Evolutionary conservation across 2,797 vertebrate species (phyloP).

Genomic region (Rhinophrynus dorsalis): DNA sequence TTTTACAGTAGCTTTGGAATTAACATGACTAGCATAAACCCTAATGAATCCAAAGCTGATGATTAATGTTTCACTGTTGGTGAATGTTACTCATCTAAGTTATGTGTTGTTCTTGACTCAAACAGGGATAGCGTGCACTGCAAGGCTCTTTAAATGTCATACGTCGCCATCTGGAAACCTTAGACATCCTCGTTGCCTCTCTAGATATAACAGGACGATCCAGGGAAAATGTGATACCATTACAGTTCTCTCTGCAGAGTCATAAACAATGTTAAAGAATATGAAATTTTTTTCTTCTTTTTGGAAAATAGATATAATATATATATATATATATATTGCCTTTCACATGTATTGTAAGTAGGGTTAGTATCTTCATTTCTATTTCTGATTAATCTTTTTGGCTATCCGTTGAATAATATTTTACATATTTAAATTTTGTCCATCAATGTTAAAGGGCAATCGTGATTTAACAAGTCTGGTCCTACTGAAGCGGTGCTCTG

Average conservation of each 20-base stretch:
- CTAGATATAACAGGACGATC: neutral
- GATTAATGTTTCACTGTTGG: conserved; percentile 5
- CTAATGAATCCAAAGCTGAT: no score
- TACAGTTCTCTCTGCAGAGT: neutral
- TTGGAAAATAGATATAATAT: no score
- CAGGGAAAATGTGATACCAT: conserved; percentile 8
- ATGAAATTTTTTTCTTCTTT: neutral
- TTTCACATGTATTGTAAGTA: no score
- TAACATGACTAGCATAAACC: no score
- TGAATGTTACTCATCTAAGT: conserved; percentile 7
- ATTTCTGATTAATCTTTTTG: no score
- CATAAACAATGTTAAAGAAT: neutral
- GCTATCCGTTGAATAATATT: no score
- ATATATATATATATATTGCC: neutral
- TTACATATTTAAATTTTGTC: no score
- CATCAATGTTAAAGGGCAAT: no score
- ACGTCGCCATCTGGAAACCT: neutral
- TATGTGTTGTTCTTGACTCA: neutral
- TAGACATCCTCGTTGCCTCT: neutral
- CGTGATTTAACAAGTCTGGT: no score
- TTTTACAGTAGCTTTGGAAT: no score
- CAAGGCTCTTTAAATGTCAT: conserved; percentile 15
- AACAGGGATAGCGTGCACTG: conserved; percentile 7
- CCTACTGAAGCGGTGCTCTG: no score
- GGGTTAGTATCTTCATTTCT: no score